These are phyloP conservation scores for Palloptera scutellata DNA, from an alignment of 2,888 invertebrate genomes.

Conservation along the genomic window DNA sequence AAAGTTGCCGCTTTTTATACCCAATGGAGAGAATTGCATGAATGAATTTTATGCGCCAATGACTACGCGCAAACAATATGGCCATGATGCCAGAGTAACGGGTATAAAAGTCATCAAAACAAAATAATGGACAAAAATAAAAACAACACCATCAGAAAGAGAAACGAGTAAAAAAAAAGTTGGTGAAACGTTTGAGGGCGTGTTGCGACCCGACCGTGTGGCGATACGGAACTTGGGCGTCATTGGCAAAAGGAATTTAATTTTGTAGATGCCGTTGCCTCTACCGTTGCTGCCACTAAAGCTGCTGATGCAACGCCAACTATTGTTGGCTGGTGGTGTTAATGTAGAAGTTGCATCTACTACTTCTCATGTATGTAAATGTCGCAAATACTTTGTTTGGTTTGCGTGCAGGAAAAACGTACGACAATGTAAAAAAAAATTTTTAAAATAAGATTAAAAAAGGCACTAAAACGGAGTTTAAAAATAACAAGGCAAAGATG, in stretches of 20 bases:
- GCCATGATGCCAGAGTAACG: neutral
- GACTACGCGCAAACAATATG: conserved; percentile 43
- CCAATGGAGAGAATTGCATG: conserved; percentile 35
- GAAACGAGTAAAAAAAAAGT: conserved; percentile 11
- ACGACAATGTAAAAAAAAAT: conserved; percentile 12
- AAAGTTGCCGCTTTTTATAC: conserved; percentile 30
- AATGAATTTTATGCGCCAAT: conserved; percentile 44
- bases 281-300: conserved; percentile 46
- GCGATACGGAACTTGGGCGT: conserved; percentile 13
- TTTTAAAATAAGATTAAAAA: conserved; percentile 5
- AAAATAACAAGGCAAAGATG: conserved; percentile 23
- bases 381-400: conserved; percentile 8
- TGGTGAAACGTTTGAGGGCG: conserved; percentile 9
- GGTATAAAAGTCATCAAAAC: conserved; percentile 25
- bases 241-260: conserved; percentile 52
- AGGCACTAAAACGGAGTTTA: conserved; percentile 2
- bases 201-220: too few relatives aligned
- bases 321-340: neutral
- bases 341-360: neutral
- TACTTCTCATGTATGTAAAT: neutral
- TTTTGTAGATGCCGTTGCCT: conserved; percentile 44
- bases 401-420: neutral
- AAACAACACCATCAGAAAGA: conserved; percentile 30
- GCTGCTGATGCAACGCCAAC: conserved; percentile 21
- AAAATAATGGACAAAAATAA: too few relatives aligned